Conservation (phyloP, 1,140 invertebrate species). For the Halictus rubicundus region DNA sequence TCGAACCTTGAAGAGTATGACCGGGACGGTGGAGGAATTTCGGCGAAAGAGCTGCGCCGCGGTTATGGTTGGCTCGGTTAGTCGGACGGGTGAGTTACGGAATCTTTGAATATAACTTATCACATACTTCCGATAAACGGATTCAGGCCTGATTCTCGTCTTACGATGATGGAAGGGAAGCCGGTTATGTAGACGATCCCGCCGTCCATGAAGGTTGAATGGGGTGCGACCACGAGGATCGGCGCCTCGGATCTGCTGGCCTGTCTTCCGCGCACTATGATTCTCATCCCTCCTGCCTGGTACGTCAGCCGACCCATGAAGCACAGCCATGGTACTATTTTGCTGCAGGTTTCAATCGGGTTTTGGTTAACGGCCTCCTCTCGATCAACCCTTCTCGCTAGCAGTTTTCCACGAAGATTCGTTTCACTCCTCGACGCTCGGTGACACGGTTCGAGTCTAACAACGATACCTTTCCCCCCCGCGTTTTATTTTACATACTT, state of each 20-base stretch:
- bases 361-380: constrained; percentile 23
- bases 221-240: constrained; percentile 91
- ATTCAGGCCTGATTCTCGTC: constrained; percentile 88
- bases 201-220: constrained; percentile 93
- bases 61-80: constrained; percentile 1
- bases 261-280: constrained; percentile 88
- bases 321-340: constrained; percentile 84
- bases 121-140: constrained; percentile 93
- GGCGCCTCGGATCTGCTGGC: constrained; percentile 88
- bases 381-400: neutral
- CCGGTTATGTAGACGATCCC: constrained; percentile 89
- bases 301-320: constrained; percentile 87
- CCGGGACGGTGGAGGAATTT: no score
- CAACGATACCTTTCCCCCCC: no score
- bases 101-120: constrained; percentile 38
- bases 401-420: no score
- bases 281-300: constrained; percentile 89
- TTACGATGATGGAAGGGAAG: constrained; percentile 90
- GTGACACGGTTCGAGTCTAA: no score
- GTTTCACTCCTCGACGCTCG: no score
- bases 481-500: no score
- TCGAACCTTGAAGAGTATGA: no score
- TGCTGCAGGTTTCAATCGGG: constrained; percentile 71
- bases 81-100: neutral
- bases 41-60: no score